Base-by-base conservation (phyloP, 2,113 vertebrate genomes). In the Forbesichthys papilliferus region DNA sequence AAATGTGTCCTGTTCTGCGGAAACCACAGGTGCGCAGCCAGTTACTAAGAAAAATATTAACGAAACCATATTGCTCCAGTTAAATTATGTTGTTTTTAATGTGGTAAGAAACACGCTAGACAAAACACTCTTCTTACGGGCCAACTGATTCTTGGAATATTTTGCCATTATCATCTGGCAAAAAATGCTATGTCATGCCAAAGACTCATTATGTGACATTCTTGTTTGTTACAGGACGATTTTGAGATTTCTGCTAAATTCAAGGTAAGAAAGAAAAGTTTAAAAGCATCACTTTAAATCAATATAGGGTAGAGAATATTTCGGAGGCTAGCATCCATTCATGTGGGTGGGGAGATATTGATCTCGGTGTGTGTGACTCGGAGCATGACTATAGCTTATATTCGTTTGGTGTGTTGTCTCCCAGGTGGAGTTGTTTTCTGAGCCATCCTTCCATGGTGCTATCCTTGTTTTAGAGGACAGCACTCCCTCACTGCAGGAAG, bases 351-450 rank as follows among this genome's bases (percentile, higher is more conserved):
- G 18, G 20, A 53, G 2, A 14, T 64, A 48, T 51, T 47, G n/a
- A 53, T n/a, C 8, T 11, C 27, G 27, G 14, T 10, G n/a, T 10
- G 48, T n/a, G 55, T 11, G n/a, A 5, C 14, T 78, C 0, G 61
- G 53, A 9, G 4, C 51, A 65, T 83, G 76, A 84, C 64, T 85
- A 63, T 79, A 3, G 1, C 70, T 65, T 16, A 4, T 72, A 46
- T 74, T 82, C 5, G 27, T 53, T 5, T 6, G 27, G 4, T 70
- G 34, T 60, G 57, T 89, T 60, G 59, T 89, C 74, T 87, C 81
- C 71, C 92, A 98, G 97, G 92, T 97, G 86, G 93, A 95, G 88
- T 86, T 98, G 83, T 98, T 97, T 91, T 95, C 96, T 27, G 93
- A 98, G 68, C 91, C 94, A 56, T 90, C 87, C 61, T 95, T 97